Evolutionary conservation across 1,140 invertebrate genomes (phyloP), one percentile per base, ranked within the genome.

Genomic region (Yoshiicerus persimilis): DNA sequence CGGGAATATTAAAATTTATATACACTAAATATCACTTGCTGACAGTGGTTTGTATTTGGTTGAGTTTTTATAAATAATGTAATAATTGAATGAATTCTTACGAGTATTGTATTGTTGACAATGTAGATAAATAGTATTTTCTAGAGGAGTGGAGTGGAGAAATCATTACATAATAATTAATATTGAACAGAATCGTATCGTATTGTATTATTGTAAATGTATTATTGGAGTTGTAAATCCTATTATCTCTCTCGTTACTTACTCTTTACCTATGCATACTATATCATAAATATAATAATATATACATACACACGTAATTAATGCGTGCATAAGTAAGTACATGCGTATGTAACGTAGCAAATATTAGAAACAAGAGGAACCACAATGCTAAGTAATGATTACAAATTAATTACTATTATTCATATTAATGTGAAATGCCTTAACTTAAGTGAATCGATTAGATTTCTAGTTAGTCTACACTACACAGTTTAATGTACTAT

Each of bases 81-180:
- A 64, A 64, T 25, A 64, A 75, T 36, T 38, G 20, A 38, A 34
- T 80, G 75, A 34, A 9, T 20, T 16, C 32, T 20, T 80, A 23
- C 30, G 34, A 38, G 75, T 80, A 34, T 80, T 80, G 75, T 80
- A 80, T 80, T 80, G 75, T 80, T 80, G 75, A 80, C 75, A 80
- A 23, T 80, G 75, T 80, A 80, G 75, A 80, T 75, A 75, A 75
- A 75, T 80, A 80, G 75, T 80, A 80, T 80, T 80, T 80, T 80
- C 75, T 80, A 23, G 75, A 36, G 9, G 32, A n/a, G 70, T 36
- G 70, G 30, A 20, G n/a, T 11, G 38, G 75, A 80, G 34, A 80
- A 38, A 80, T 38, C 75, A 34, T 80, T 34, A 36, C 32, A 38
- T n/a, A 34, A 77, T 77, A 34, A 36, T 77, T 36, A 34, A 11